Evolutionary conservation across 2,113 vertebrate genomes (phyloP).

Genomic region (Lipophrys pholis): DNA sequence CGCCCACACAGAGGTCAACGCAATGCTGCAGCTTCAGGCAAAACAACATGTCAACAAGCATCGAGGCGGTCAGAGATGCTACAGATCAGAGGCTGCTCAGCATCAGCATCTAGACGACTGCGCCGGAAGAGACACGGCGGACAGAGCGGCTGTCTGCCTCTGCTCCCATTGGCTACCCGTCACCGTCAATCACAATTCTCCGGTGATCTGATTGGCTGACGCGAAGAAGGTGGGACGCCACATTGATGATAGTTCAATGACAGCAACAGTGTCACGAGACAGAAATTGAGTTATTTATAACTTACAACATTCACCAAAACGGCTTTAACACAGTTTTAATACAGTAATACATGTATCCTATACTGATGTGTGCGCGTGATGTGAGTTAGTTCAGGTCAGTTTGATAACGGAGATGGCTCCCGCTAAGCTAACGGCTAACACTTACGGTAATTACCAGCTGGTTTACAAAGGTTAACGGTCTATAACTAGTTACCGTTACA

Average conservation of each 20-base stretch:
- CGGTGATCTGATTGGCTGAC: conserved; percentile 53
- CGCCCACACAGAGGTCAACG: conserved; percentile 21
- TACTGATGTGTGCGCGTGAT: no score
- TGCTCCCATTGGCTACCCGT: conserved; percentile 56
- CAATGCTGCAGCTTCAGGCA: conserved; percentile 73
- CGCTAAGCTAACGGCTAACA: conserved; percentile 51
- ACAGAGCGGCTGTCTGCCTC: conserved; percentile 20
- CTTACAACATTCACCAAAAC: not conserved
- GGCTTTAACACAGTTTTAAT: not conserved
- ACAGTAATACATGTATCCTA: not conserved
- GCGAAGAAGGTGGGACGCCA: not conserved
- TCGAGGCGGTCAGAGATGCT: conserved; percentile 38
- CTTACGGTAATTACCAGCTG: conserved; percentile 31
- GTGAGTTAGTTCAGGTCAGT: no score
- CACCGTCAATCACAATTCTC: conserved; percentile 53
- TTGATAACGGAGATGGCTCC: conserved; percentile 1
- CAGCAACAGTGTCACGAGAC: conserved; percentile 51
- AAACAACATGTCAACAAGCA: conserved; percentile 70
- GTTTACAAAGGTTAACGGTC: conserved; percentile 23
- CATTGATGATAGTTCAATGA: not conserved
- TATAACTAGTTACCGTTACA: conserved; percentile 3
- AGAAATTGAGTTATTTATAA: conserved; percentile 28
- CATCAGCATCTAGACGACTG: conserved; percentile 78
- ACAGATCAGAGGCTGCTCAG: conserved; percentile 46
- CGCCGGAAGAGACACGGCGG: conserved; percentile 73